These are phyloP conservation scores for Nemotelus pantherinus DNA, from an alignment of 2,888 invertebrate genomes.

Conservation along the genomic window DNA sequence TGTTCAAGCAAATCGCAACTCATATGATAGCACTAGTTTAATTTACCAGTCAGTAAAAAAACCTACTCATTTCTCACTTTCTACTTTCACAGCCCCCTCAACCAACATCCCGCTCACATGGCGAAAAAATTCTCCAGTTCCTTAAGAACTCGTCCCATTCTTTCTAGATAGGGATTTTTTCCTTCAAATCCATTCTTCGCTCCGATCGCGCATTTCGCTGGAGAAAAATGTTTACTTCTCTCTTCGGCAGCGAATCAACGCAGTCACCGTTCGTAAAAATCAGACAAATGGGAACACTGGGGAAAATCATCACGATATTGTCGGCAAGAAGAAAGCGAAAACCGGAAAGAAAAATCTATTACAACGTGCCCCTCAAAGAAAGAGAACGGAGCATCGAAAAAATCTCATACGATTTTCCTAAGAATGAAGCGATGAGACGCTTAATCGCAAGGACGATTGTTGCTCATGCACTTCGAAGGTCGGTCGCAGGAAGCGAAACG, in stretches of 20 bases:
- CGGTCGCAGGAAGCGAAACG: slow-evolving; percentile 16
- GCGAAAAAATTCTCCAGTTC: slow-evolving; percentile 26
- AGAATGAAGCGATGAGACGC: background rate
- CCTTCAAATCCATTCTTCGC: background rate
- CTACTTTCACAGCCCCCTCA: background rate
- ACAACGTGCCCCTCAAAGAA: slow-evolving; percentile 3
- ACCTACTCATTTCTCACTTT: background rate
- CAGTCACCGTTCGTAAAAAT: no score
- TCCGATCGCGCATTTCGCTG: background rate
- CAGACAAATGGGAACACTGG: background rate
- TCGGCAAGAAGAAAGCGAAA: slow-evolving; percentile 24
- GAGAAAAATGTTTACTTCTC: background rate
- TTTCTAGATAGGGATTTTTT: slow-evolving; percentile 23
- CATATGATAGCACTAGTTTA: slow-evolving; percentile 34
- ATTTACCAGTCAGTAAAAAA: background rate
- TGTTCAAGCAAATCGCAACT: slow-evolving; percentile 29
- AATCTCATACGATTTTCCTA: background rate
- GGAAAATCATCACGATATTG: slow-evolving; percentile 2
- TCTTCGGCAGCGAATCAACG: background rate
- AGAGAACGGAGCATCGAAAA: slow-evolving; percentile 22
- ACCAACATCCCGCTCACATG: background rate
- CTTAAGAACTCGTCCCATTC: slow-evolving; percentile 38
- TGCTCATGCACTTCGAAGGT: background rate
- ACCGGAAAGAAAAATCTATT: slow-evolving; percentile 10
- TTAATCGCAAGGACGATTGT: slow-evolving; percentile 22